Conservation (phyloP, 2,113 vertebrate genomes). For the Emydura subglobosa region DNA sequence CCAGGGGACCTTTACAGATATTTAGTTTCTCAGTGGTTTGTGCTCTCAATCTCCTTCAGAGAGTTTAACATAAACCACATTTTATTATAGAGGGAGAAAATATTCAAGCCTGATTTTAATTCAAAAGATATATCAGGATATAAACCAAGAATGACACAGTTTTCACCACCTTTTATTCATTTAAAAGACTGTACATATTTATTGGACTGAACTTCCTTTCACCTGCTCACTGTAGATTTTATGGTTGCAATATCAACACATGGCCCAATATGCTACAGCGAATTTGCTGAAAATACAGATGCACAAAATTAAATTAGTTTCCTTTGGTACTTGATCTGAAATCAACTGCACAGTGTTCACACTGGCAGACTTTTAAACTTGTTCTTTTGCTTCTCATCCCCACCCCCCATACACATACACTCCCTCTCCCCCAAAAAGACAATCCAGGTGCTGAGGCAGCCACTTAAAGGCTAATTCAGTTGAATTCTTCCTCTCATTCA, state of each 20-base stretch:
- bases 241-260: not conserved
- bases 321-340: not conserved
- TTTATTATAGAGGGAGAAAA: not conserved
- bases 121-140: not conserved
- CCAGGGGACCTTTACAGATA: too few species aligned
- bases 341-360: not conserved
- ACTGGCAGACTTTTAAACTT: not conserved
- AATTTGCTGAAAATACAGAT: not conserved
- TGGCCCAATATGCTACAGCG: not conserved
- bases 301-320: not conserved
- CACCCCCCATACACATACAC: not conserved
- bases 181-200: not conserved
- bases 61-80: not conserved
- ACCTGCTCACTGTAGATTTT: not conserved
- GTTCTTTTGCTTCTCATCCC: not conserved
- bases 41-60: rapidly evolving
- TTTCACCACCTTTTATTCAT: not conserved
- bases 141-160: not conserved
- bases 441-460: not conserved
- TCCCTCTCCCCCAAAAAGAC: not conserved
- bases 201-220: not conserved
- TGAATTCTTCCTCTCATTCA: not conserved
- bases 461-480: not conserved
- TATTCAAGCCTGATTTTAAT: not conserved
- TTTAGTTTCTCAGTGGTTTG: not conserved